These are phyloP conservation scores for Hemichromis elongatus DNA, from an alignment of 2,113 vertebrate species.

Conservation along the genomic window DNA sequence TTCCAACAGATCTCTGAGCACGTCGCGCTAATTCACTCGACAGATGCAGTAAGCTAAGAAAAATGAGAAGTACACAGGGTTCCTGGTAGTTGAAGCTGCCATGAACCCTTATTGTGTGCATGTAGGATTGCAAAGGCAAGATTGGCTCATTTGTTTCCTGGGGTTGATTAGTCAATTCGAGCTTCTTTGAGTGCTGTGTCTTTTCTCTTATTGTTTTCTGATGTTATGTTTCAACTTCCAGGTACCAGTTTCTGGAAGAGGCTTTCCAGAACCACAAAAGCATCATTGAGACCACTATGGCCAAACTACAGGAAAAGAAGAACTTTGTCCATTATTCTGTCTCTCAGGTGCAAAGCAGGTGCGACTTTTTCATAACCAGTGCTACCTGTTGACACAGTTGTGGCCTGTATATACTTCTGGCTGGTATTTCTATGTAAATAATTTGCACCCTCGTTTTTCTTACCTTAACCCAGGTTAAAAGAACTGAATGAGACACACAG, in stretches of 20 bases:
- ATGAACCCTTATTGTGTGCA: background rate
- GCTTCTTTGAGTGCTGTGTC: background rate
- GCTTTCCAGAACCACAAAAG: conserved; percentile 97
- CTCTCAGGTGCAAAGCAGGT: conserved; percentile 95
- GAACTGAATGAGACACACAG: conserved; percentile 94
- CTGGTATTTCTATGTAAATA: background rate
- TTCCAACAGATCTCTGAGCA: background rate
- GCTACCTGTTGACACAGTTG: background rate
- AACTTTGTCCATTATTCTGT: conserved; percentile 94
- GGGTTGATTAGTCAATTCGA: background rate
- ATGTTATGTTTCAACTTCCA: conserved; percentile 43
- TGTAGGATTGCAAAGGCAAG: background rate
- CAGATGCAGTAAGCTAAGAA: background rate
- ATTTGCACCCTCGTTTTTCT: conserved; percentile 11
- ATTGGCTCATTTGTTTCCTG: background rate
- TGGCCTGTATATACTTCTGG: background rate
- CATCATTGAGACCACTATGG: conserved; percentile 88
- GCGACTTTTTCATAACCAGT: background rate
- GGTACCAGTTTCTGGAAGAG: conserved; percentile 98
- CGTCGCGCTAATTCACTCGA: background rate
- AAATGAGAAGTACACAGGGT: background rate
- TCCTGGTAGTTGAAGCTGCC: background rate
- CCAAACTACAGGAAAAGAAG: conserved; percentile 95
- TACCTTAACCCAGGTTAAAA: conserved; percentile 83
- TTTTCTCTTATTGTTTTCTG: background rate